Conservation (phyloP, 2,113 vertebrate species). For the Ammodytes marinus region DNA sequence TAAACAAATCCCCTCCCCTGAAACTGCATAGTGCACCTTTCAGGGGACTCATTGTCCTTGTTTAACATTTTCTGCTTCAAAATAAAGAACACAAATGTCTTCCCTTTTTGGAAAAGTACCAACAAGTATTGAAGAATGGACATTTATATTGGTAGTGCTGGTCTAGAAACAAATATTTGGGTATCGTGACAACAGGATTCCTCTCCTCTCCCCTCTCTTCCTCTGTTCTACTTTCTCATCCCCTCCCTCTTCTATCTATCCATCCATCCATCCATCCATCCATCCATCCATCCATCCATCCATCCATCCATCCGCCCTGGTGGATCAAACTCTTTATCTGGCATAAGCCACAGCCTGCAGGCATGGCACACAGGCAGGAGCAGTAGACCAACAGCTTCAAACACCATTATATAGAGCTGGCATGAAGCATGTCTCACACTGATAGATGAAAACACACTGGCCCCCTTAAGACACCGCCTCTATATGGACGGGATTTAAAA, state of each 20-base stretch:
- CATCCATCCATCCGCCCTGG: constrained; percentile 68
- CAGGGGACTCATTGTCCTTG: too few species aligned
- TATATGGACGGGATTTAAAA: constrained; percentile 65
- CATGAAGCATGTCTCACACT: constrained; percentile 74
- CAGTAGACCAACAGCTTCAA: constrained; percentile 77
- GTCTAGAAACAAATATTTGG: too few species aligned
- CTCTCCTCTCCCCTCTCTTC: constrained; percentile 12
- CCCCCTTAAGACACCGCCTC: constrained; percentile 59
- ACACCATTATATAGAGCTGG: constrained; percentile 77
- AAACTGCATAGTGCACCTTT: too few species aligned
- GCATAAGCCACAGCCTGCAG: constrained; percentile 79
- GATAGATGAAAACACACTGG: constrained; percentile 76
- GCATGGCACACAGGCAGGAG: constrained; percentile 69
- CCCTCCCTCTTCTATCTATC: constrained; percentile 63
- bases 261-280: constrained; percentile 69
- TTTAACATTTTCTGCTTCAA: too few species aligned
- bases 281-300: constrained; percentile 68
- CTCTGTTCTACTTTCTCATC: constrained; percentile 62
- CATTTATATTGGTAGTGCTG: too few species aligned
- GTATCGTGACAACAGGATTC: not conserved
- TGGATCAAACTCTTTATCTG: constrained; percentile 85
- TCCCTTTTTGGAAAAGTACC: too few species aligned
- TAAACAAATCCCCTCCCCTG: too few species aligned
- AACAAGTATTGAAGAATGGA: too few species aligned
- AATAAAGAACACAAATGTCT: too few species aligned